Base-by-base conservation (phyloP, 2,888 invertebrate species). In the Ectobius pallidus region DNA sequence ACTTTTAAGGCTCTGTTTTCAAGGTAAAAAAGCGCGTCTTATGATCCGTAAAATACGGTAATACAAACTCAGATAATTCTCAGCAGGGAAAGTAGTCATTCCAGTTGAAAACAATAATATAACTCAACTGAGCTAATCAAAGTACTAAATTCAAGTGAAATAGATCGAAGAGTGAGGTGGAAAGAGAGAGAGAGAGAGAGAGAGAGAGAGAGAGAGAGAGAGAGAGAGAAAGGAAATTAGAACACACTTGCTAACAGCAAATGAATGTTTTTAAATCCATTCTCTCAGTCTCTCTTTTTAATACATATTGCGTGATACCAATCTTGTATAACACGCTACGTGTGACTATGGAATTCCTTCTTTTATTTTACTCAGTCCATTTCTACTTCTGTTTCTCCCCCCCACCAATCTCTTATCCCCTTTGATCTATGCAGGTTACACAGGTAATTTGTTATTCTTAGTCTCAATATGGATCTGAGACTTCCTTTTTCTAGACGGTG, bases 381-480 rank as follows among this genome's bases (percentile, higher is more conserved):
- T 49, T 49, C 49, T 49, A 52, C 25, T 52, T 25, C 52, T 52
- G 52, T 52, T 52, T 52, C 25, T 14, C 14, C 14, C 9, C 25
- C 1, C 22, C 52, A 9, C 25, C 52, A n/a, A n/a, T n/a, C 25
- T 52, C 18, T 1, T 18, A 52, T 52, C 52, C 52, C 18, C 25
- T 52, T 52, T 52, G 52, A 52, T 52, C 52, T 52, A 11, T 25
- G 20, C 52, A 14, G 25, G 25, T 52, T 52, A 52, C 9, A 14
- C 20, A 52, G 25, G 52, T 52, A 52, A 52, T 52, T 52, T 52
- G 52, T 52, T 52, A 49, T 52, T 52, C 22, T 22, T 52, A 52
- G 22, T 22, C 14, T 18, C 52, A 52, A 52, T 52, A 52, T 52
- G 25, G 0, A 20, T 25, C 52, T 22, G 52, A 52, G 25, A 25